These are phyloP conservation scores for Asbolus verrucosus DNA, from an alignment of 1,140 invertebrate genomes.

Conservation along the genomic window DNA sequence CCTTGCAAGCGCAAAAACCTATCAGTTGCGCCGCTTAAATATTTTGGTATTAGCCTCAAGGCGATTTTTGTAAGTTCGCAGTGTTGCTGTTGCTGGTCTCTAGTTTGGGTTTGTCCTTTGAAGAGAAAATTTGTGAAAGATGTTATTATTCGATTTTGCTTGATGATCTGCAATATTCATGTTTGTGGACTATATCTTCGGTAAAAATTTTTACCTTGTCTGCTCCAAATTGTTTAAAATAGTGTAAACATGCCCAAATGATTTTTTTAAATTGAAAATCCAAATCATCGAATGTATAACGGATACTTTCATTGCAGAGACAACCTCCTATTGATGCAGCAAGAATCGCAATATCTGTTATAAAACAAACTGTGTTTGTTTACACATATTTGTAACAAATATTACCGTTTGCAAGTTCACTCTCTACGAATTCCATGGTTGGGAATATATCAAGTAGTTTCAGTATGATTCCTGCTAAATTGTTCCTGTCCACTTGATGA, in stretches of 20 bases:
- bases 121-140: background rate
- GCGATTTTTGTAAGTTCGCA: slow-evolving; percentile 8
- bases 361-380: background rate
- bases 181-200: background rate
- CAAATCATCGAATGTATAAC: background rate
- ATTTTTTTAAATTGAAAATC: slow-evolving; percentile 33
- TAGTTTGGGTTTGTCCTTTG: background rate
- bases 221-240: background rate
- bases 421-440: slow-evolving; percentile 19
- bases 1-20: background rate
- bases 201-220: background rate
- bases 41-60: slow-evolving; percentile 2
- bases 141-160: background rate
- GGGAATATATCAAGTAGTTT: slow-evolving; percentile 42
- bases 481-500: slow-evolving; percentile 26
- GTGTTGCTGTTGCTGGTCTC: background rate
- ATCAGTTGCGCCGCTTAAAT: background rate
- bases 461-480: slow-evolving; percentile 24
- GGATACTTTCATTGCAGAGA: background rate
- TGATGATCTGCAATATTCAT: background rate
- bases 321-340: background rate
- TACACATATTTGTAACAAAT: background rate
- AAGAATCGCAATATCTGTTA: slow-evolving; percentile 8
- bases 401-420: slow-evolving; percentile 38
- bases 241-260: slow-evolving; percentile 12